phyloP scores from a whole-genome alignment of 2,113 vertebrate species.

The Perccottus glenii region DNA sequence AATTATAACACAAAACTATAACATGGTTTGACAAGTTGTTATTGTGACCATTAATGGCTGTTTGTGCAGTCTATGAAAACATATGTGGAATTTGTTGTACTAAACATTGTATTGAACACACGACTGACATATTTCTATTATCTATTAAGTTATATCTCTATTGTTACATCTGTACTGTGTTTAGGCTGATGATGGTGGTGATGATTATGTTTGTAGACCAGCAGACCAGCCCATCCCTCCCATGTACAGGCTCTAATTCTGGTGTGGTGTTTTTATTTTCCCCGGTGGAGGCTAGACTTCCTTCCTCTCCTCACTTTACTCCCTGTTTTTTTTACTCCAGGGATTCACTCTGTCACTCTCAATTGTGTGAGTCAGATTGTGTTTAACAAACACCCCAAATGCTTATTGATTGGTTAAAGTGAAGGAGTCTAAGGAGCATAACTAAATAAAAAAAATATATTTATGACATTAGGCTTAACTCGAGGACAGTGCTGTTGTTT shows the following conservation, averaged over 20 bases:
- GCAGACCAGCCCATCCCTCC: not conserved
- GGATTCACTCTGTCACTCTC: constrained; percentile 1
- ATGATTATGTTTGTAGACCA: not conserved
- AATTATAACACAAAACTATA: too few species aligned
- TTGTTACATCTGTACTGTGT: too few species aligned
- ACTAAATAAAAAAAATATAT: too few species aligned
- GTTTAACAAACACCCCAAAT: constrained; percentile 29
- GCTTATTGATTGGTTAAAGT: constrained; percentile 28
- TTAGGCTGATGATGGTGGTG: too few species aligned
- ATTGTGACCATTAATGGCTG: too few species aligned
- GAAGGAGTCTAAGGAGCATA: not conserved
- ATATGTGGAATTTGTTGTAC: too few species aligned
- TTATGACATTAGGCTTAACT: too few species aligned
- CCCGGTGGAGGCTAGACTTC: constrained; percentile 19
- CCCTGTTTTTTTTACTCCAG: constrained; percentile 22
- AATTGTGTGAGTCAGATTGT: constrained; percentile 24
- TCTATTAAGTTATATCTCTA: too few species aligned
- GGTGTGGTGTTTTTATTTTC: constrained; percentile 16
- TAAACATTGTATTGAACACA: too few species aligned
- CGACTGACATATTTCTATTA: too few species aligned
- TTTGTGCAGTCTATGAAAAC: too few species aligned
- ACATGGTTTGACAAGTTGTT: too few species aligned
- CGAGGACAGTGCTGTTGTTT: constrained; percentile 3
- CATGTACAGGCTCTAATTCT: constrained; percentile 10
- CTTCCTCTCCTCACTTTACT: constrained; percentile 33